A percentile compares a stretch with the other conserved stretches of the same genome.
These are phyloP conservation scores for Catharus ustulatus DNA, from an alignment of 2,797 vertebrate species.

Conservation along the genomic window DNA sequence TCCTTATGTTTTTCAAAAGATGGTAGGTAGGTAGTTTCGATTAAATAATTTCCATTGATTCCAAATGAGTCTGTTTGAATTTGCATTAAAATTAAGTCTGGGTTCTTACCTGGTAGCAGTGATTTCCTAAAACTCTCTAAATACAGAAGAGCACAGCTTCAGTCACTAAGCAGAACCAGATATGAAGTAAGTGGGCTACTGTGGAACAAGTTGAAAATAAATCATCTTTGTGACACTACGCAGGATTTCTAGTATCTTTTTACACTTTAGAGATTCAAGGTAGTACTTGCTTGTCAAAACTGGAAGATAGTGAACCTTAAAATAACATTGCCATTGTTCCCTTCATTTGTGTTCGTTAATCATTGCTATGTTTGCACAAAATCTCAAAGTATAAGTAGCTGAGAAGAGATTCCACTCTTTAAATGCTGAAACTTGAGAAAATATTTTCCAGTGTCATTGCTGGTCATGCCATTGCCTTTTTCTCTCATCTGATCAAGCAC, in stretches of 20 bases:
- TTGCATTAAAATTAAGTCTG: neutral
- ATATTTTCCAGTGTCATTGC: neutral
- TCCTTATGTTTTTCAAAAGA: neutral
- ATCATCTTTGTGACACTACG: neutral
- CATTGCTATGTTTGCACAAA: neutral
- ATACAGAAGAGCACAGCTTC: neutral
- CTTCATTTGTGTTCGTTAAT: neutral
- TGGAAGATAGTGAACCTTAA: neutral
- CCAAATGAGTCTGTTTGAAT: neutral
- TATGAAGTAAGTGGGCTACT: neutral
- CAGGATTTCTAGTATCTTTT: neutral
- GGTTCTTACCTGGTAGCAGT: neutral
- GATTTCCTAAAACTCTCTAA: neutral
- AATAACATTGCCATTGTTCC: neutral
- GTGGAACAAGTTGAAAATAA: neutral
- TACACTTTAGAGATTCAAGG: neutral
- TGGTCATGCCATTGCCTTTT: neutral
- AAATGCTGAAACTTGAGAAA: neutral
- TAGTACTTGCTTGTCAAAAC: neutral
- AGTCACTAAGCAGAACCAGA: neutral
- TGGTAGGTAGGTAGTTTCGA: neutral
- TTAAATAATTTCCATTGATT: neutral
- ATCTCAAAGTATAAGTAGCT: neutral
- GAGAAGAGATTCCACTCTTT: neutral
- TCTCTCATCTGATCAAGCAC: neutral